Percentiles rank a stretch among this genome's conserved stretches.
phyloP scores from a whole-genome alignment of 1,140 invertebrate genomes.

The Ectropis grisescens region DNA sequence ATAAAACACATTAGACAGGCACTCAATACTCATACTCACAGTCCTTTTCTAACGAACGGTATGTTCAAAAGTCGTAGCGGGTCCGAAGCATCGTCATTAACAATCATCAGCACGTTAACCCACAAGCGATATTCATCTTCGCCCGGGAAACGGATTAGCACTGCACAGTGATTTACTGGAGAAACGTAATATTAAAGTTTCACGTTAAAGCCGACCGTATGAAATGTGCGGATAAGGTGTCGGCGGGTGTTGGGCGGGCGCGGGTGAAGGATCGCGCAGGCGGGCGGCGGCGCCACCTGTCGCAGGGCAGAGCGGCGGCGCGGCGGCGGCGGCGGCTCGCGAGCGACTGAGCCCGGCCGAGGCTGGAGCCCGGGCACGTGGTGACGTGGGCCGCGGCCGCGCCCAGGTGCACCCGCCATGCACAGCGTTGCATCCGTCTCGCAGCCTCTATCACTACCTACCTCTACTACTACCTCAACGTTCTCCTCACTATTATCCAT shows the following conservation, averaged over 20 bases:
- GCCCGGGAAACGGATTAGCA: constrained; percentile 17
- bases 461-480: too few relatives aligned
- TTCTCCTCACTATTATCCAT: too few relatives aligned
- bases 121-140: constrained; percentile 20
- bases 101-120: constrained; percentile 16
- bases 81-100: constrained; percentile 11
- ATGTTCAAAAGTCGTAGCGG: constrained; percentile 16
- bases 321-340: constrained; percentile 27
- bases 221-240: constrained; percentile 14
- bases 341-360: constrained; percentile 38
- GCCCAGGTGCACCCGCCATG: constrained; percentile 7
- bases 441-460: too few relatives aligned
- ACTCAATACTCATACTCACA: constrained; percentile 12
- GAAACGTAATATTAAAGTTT: constrained; percentile 44
- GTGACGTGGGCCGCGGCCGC: constrained; percentile 21
- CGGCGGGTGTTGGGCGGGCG: constrained; percentile 4
- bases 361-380: constrained; percentile 47
- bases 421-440: constrained; percentile 21
- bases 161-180: constrained; percentile 37
- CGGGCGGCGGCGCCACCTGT: constrained; percentile 55
- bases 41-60: constrained; percentile 4
- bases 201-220: constrained; percentile 33
- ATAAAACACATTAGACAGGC: too few relatives aligned
- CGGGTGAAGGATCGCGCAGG: constrained; percentile 36
- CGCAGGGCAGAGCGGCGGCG: constrained; percentile 34